Conservation (phyloP, 2,113 vertebrate genomes). For the Elephas maximus region DNA sequence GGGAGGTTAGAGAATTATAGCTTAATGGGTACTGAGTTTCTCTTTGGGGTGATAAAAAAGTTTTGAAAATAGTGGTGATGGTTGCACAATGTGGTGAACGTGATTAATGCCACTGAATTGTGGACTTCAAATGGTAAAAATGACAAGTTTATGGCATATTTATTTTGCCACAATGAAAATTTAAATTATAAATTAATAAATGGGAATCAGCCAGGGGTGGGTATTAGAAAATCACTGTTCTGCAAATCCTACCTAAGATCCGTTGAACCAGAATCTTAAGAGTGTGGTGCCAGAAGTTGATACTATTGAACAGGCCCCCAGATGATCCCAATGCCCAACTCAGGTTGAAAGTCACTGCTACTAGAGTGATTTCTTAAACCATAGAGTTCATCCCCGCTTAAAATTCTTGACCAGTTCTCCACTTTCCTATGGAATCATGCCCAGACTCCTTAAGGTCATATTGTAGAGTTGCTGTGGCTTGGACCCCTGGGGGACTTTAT, state of each 20-base stretch:
- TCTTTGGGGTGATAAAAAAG: too few relatives aligned
- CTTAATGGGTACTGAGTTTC: too few relatives aligned
- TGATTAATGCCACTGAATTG: too few relatives aligned
- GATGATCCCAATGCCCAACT: background rate
- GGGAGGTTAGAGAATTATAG: too few relatives aligned
- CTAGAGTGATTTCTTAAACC: background rate
- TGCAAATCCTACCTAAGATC: background rate
- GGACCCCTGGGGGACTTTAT: background rate
- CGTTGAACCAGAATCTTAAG: background rate
- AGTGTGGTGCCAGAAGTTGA: background rate
- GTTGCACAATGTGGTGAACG: too few relatives aligned
- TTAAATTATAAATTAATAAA: too few relatives aligned
- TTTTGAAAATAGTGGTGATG: too few relatives aligned
- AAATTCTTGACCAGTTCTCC: background rate
- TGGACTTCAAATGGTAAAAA: too few relatives aligned
- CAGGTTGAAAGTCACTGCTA: background rate
- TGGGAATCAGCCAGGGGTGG: too few relatives aligned
- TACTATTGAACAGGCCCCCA: background rate
- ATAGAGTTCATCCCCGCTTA: background rate
- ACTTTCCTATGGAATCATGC: background rate
- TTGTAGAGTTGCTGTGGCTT: background rate
- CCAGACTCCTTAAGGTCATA: background rate
- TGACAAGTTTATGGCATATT: too few relatives aligned
- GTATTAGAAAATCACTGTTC: background rate
- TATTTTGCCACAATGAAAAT: too few relatives aligned